Percentiles rank a stretch among this genome's conserved stretches.
phyloP scores from a whole-genome alignment of 30 jellyfish, hydroid and myxozoan genomes.

The Aurelia sp. region DNA sequence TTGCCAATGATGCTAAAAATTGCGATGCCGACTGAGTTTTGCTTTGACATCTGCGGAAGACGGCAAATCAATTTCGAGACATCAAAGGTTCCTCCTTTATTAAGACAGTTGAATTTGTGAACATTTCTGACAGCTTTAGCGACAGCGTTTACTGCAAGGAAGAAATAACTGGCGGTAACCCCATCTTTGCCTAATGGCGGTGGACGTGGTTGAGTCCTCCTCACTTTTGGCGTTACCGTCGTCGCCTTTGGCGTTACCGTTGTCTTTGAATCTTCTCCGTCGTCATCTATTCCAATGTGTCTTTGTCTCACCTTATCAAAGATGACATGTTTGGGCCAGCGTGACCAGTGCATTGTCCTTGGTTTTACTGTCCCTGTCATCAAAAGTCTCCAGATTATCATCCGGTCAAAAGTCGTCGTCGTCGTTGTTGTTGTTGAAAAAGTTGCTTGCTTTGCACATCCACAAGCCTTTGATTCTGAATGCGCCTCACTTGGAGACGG shows the following conservation, averaged over 20 bases:
- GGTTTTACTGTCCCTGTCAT: too few relatives aligned
- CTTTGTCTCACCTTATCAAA: too few relatives aligned
- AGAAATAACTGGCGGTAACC: neutral
- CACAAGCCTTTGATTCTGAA: too few relatives aligned
- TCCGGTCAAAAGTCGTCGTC: too few relatives aligned
- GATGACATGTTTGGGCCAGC: too few relatives aligned
- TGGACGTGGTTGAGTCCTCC: neutral
- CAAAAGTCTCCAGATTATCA: too few relatives aligned
- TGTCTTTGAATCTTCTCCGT: too few relatives aligned
- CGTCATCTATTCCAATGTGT: too few relatives aligned
- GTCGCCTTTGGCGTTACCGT: neutral
- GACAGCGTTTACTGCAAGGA: constrained; percentile 7
- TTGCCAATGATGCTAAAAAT: constrained; percentile 11
- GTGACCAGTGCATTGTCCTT: too few relatives aligned
- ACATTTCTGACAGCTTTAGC: constrained; percentile 6
- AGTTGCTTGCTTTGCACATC: too few relatives aligned
- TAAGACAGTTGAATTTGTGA: neutral
- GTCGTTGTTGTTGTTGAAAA: too few relatives aligned
- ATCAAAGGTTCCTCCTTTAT: constrained; percentile 1
- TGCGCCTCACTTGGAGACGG: too few relatives aligned
- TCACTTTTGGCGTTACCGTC: neutral
- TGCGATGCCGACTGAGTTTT: neutral
- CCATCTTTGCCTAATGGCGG: neutral
- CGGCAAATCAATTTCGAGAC: neutral
- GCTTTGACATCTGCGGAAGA: neutral